Percentiles rank a stretch among this genome's conserved stretches.
These are phyloP conservation scores for Meandrusa payeni DNA, from an alignment of 2,888 invertebrate genomes.

Conservation along the genomic window DNA sequence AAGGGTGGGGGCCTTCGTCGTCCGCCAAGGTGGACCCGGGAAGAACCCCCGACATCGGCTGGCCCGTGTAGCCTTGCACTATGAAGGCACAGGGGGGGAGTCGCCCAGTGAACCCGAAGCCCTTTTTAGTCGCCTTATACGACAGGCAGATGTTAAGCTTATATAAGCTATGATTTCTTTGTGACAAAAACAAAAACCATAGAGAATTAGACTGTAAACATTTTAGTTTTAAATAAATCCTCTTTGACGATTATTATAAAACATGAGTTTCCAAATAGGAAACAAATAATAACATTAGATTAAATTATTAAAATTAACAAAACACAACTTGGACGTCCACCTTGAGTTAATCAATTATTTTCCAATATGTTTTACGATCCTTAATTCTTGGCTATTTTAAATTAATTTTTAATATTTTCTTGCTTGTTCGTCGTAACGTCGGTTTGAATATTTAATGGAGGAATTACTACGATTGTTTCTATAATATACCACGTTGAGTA, in stretches of 20 bases:
- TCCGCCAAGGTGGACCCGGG: no score
- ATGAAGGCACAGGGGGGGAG: no score
- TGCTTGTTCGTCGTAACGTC: conserved; percentile 31
- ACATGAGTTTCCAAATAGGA: neutral
- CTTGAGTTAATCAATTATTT: conserved; percentile 7
- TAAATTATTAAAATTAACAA: neutral
- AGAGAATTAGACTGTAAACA: no score
- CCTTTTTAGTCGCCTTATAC: no score
- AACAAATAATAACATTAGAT: neutral
- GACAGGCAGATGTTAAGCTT: no score
- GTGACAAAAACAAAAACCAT: no score
- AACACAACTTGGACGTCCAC: neutral
- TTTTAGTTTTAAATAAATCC: neutral
- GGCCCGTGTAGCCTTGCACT: no score
- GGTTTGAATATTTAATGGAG: conserved; percentile 48
- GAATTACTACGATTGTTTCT: conserved; percentile 49
- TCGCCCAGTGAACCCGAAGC: no score
- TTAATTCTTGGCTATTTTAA: conserved; percentile 3
- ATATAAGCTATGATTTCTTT: no score
- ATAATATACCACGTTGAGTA: conserved; percentile 42
- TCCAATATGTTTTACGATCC: conserved; percentile 4
- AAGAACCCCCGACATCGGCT: no score
- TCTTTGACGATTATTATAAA: neutral
- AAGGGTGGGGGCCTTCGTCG: no score
- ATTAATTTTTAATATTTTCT: conserved; percentile 28